phyloP scores from a whole-genome alignment of 2,797 vertebrate genomes.

The Pipistrellus kuhlii region DNA sequence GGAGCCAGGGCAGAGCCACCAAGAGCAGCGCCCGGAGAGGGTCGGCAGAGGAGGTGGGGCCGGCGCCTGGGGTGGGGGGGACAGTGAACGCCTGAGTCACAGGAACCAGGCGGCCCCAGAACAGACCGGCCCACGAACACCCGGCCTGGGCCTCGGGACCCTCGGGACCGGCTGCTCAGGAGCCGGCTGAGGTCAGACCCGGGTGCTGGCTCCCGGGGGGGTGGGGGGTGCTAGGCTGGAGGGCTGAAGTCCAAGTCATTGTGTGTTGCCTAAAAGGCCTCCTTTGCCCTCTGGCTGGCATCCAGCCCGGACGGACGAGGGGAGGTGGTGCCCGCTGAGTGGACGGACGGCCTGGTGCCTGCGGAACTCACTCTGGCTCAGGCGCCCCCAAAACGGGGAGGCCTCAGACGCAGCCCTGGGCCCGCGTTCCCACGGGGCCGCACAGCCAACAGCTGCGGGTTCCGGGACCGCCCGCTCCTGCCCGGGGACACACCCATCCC shows the following conservation, averaged over 20 bases:
- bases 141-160: background rate
- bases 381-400: background rate
- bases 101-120: accelerated
- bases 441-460: too few relatives aligned
- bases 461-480: background rate
- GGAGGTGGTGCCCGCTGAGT: accelerated
- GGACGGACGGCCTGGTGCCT: background rate
- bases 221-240: background rate
- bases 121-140: background rate
- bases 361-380: background rate
- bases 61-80: constrained; percentile 87
- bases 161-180: background rate
- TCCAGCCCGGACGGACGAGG: background rate
- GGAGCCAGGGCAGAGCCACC: constrained; percentile 92
- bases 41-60: constrained; percentile 88
- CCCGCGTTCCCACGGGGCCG: background rate
- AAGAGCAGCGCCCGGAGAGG: constrained; percentile 90
- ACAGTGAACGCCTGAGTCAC: background rate
- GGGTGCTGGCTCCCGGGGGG: background rate
- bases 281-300: background rate
- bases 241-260: background rate
- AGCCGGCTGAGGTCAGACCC: background rate
- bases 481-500: too few relatives aligned
- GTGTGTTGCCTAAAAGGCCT: background rate
- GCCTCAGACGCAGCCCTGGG: background rate